Evolutionary conservation across 2,888 invertebrate genomes (phyloP), one percentile per base, ranked within the genome.

Genomic region (Leucophenga montana): DNA sequence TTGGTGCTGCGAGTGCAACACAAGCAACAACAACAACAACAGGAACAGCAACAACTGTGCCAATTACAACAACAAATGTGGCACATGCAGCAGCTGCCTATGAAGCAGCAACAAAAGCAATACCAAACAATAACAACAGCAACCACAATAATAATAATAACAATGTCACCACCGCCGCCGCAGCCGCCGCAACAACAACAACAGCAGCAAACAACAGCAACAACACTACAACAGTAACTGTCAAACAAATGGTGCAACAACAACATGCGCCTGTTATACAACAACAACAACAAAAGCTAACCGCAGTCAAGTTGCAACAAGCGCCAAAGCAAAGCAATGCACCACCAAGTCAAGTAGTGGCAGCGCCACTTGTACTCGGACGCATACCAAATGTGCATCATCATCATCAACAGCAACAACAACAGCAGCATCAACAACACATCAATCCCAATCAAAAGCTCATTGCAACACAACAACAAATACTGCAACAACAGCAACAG

Each of bases 221-320:
- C 67, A 61, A 59, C 68, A 59, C 50, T 31, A 83, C 86, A 13
- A 86, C 87, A 3, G 77, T 86, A 27, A 86, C 86, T 0, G 87
- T 86, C 0, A 86, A 87, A 44, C 86, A 86, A 61, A 72, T 86
- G 78, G 87, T 86, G 53, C 87, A 86, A 66, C 87, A 88, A 71
- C 88, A 86, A 68, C 85, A 86, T 69, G 83, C 80, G 4, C 85
- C 87, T 0, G 82, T 80, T 20, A 85, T 75, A 79, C 88, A 77
- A 82, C 89, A 78, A 84, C 89, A 79, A 78, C 89, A 74, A 83
- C 89, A 79, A 79, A 87, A 77, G 83, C 87, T 82, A 50, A 76
- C 73, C 77, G 74, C 64, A 72, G 74, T 64, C 67, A 76, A 71
- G 70, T 76, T 75, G 48, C 56, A 74, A 22, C 71, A 31, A 71